A percentile compares a stretch with the other conserved stretches of the same genome.
Evolutionary conservation across 2,797 vertebrate species (phyloP).

Genomic region (Delichon dasypus): DNA sequence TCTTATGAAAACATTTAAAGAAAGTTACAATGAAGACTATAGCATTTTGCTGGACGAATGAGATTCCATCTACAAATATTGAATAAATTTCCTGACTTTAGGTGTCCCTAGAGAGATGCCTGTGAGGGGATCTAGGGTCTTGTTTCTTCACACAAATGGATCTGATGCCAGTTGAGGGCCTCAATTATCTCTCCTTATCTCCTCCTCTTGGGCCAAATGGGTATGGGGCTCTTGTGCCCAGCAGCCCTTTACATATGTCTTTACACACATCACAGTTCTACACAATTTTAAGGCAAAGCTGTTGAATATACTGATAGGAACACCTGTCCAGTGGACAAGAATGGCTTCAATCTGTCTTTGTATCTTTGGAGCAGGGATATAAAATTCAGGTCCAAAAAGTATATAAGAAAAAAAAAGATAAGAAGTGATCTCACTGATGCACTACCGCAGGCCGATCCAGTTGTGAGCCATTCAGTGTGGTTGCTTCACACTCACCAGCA

Average conservation of each 20-base stretch:
- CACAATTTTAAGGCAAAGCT: background rate
- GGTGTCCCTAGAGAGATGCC: background rate
- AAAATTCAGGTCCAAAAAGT: background rate
- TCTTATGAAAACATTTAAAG: background rate
- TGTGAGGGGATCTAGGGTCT: background rate
- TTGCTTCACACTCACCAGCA: background rate
- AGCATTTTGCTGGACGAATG: background rate
- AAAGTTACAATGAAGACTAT: background rate
- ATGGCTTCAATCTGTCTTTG: background rate
- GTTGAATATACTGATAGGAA: background rate
- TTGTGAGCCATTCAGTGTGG: background rate
- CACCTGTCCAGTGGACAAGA: background rate
- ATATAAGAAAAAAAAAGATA: background rate
- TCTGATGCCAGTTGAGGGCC: background rate
- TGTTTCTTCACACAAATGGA: background rate
- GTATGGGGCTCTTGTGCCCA: background rate
- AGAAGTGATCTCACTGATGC: background rate
- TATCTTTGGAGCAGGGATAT: background rate
- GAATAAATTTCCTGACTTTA: background rate
- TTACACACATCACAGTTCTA: background rate
- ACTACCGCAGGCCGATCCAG: background rate
- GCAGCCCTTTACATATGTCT: rapidly evolving
- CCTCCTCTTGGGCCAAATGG: background rate
- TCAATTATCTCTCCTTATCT: background rate
- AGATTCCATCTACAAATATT: background rate